Evolutionary conservation across 2,113 vertebrate genomes (phyloP).

Genomic region (Perccottus glenii): DNA sequence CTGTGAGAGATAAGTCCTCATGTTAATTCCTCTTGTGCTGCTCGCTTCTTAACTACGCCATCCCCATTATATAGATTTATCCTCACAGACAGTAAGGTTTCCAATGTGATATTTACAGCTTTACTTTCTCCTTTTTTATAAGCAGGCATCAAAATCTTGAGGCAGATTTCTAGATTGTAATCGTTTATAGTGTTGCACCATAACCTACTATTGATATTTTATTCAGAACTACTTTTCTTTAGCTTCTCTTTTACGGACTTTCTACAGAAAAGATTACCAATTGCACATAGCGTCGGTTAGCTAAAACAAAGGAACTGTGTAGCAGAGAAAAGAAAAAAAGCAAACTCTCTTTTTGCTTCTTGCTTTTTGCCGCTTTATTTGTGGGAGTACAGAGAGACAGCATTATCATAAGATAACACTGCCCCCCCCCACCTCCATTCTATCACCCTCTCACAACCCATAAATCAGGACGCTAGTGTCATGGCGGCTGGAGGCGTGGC

Average conservation of each 20-base stretch:
- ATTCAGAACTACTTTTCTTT: constrained; percentile 37
- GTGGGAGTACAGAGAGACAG: constrained; percentile 69
- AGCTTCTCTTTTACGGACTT: constrained; percentile 53
- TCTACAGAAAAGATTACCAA: constrained; percentile 49
- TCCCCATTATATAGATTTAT: constrained; percentile 81
- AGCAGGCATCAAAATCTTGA: constrained; percentile 13
- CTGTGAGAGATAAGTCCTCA: constrained; percentile 86
- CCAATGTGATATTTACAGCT: constrained; percentile 45
- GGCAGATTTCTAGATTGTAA: constrained; percentile 33
- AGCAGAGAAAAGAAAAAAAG: constrained; percentile 24
- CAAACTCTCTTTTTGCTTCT: constrained; percentile 39
- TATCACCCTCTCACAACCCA: constrained; percentile 83
- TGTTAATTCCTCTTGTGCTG: constrained; percentile 91
- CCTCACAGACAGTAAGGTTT: constrained; percentile 35
- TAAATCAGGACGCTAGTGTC: constrained; percentile 98
- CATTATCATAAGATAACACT: constrained; percentile 97
- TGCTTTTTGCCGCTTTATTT: constrained; percentile 57
- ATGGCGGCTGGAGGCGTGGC: constrained; percentile 92
- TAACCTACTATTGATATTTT: constrained; percentile 50
- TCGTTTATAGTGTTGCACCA: constrained; percentile 38
- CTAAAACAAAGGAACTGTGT: constrained; percentile 59
- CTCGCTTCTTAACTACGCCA: constrained; percentile 77
- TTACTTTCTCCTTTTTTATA: constrained; percentile 43
- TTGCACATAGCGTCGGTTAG: constrained; percentile 39
- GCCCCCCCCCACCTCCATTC: constrained; percentile 72